Conservation (phyloP, 2,888 invertebrate genomes). For the Drosophila recens region DNA sequence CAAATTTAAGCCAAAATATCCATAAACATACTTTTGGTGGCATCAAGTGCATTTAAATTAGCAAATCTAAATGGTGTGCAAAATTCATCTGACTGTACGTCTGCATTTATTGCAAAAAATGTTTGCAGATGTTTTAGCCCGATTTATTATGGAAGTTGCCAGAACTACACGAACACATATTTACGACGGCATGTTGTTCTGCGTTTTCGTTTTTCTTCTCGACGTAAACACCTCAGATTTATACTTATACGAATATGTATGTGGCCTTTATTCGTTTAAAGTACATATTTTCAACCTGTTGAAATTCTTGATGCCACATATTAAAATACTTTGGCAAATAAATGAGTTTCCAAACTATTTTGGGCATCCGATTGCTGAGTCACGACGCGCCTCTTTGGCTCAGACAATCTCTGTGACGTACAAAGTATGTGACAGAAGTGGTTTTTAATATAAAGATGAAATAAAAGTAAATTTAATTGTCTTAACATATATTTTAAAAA, state of each 20-base stretch:
- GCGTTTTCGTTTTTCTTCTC: slow-evolving; percentile 13
- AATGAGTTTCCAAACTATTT: slow-evolving; percentile 70
- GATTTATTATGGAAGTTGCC: slow-evolving; percentile 49
- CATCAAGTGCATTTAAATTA: neutral
- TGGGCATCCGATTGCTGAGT: slow-evolving; percentile 64
- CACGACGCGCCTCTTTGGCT: slow-evolving; percentile 57
- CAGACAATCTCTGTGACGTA: slow-evolving; percentile 61
- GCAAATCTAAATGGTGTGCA: neutral
- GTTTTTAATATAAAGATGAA: slow-evolving; percentile 2
- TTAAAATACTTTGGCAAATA: slow-evolving; percentile 64
- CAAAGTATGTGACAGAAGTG: slow-evolving; percentile 12
- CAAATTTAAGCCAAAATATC: slow-evolving; percentile 15
- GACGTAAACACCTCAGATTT: slow-evolving; percentile 26
- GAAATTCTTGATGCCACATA: slow-evolving; percentile 48
- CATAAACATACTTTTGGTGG: slow-evolving; percentile 2
- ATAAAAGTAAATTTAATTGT: neutral
- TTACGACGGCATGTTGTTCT: slow-evolving; percentile 1
- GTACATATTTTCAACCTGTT: slow-evolving; percentile 65
- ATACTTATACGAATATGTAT: slow-evolving; percentile 20
- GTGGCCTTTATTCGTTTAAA: slow-evolving; percentile 24
- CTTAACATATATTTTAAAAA: neutral
- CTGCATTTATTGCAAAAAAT: slow-evolving; percentile 12
- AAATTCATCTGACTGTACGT: slow-evolving; percentile 1
- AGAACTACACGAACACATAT: slow-evolving; percentile 35
- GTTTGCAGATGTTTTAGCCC: slow-evolving; percentile 17